phyloP scores from a whole-genome alignment of 1,140 invertebrate genomes.

The Polyergus mexicanus region DNA sequence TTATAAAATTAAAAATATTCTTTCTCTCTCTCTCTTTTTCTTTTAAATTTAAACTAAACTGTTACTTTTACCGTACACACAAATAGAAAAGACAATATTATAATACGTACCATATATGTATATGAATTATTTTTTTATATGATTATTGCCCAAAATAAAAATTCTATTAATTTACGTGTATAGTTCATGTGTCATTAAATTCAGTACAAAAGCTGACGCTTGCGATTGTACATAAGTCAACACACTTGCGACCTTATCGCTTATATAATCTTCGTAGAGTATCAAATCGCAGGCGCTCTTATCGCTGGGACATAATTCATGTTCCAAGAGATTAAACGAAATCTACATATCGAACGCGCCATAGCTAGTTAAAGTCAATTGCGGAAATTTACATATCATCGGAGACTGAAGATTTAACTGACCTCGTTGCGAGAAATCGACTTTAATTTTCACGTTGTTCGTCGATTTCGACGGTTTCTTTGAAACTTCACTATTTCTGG shows the following conservation, averaged over 20 bases:
- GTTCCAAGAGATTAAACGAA: conserved; percentile 67
- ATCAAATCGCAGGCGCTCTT: conserved; percentile 55
- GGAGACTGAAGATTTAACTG: conserved; percentile 54
- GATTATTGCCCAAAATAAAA: not conserved
- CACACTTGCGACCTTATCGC: conserved; percentile 44
- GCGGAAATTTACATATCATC: conserved; percentile 54
- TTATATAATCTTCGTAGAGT: conserved; percentile 58
- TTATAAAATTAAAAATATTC: not conserved
- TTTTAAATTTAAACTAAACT: not conserved
- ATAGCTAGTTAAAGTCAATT: conserved; percentile 60
- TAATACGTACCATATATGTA: not conserved
- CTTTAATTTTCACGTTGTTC: conserved; percentile 30
- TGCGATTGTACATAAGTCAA: conserved; percentile 41
- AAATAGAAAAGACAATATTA: not conserved
- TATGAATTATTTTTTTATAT: not conserved
- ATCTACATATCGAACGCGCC: conserved; percentile 64
- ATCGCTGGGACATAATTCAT: conserved; percentile 61
- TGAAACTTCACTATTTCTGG: not conserved
- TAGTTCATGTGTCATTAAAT: conserved; percentile 37
- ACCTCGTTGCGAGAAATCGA: conserved; percentile 36
- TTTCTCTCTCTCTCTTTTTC: no score
- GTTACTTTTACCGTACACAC: not conserved
- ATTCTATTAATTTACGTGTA: not conserved
- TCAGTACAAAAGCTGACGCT: conserved; percentile 27
- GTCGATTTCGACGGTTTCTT: not conserved